Evolutionary conservation across 2,888 invertebrate species (phyloP).

Genomic region (Antheraea assamensis): DNA sequence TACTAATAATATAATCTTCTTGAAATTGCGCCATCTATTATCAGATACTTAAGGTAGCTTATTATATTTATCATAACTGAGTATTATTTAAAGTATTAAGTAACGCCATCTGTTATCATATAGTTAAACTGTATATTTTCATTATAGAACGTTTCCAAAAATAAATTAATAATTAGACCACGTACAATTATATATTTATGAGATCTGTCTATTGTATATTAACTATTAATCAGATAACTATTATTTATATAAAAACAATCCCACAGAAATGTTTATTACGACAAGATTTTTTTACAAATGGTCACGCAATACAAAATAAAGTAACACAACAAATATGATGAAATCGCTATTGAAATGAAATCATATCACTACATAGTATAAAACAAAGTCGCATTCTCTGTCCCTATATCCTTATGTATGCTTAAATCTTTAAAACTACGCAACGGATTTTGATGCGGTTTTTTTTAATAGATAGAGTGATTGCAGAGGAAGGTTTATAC

Average conservation of each 20-base stretch:
- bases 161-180: neutral
- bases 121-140: constrained; percentile 16
- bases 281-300: neutral
- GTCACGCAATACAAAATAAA: constrained; percentile 15
- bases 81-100: no score
- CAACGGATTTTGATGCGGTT: no score
- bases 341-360: constrained; percentile 16
- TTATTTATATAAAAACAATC: neutral
- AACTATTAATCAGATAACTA: neutral
- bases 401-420: no score
- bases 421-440: no score
- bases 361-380: no score
- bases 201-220: neutral
- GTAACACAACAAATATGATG: constrained; percentile 6
- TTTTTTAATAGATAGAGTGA: no score
- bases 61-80: no score
- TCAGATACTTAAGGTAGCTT: no score
- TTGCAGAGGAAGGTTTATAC: no score
- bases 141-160: neutral
- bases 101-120: constrained; percentile 24
- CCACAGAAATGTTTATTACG: neutral
- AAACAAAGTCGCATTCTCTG: no score
- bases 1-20: neutral
- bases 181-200: neutral
- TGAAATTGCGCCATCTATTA: no score